Percentiles rank a stretch among this genome's conserved stretches.
These are phyloP conservation scores for Hyperoplus immaculatus DNA, from an alignment of 2,797 vertebrate genomes.

Conservation along the genomic window DNA sequence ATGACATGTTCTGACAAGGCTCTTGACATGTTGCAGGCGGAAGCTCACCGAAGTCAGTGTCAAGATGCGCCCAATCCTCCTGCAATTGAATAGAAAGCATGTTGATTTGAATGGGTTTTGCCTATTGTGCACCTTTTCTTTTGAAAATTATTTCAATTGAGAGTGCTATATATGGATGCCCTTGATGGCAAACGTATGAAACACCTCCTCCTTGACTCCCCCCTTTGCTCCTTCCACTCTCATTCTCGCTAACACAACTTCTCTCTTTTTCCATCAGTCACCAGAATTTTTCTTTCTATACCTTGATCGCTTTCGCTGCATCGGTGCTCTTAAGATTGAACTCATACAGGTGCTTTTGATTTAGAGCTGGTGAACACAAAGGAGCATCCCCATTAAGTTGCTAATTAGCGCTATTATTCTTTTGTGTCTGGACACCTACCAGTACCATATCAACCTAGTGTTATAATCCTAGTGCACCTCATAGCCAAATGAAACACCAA, in stretches of 20 bases:
- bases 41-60: conserved; percentile 6
- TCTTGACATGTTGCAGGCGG: conserved; percentile 32
- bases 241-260: conserved; percentile 6
- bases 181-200: conserved; percentile 7
- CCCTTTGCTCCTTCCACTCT: conserved; percentile 3
- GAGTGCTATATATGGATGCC: conserved; percentile 2
- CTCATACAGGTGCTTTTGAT: conserved; percentile 25
- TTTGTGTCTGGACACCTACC: too few relatives aligned
- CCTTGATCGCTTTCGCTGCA: conserved; percentile 22
- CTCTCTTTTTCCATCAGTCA: conserved; percentile 34
- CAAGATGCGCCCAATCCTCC: too few relatives aligned
- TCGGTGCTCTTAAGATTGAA: conserved; percentile 5
- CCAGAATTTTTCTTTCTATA: background rate
- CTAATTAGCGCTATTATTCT: too few relatives aligned
- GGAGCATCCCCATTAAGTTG: too few relatives aligned
- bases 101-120: background rate
- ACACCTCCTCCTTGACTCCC: background rate
- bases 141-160: background rate
- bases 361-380: background rate
- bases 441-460: too few relatives aligned
- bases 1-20: conserved; percentile 19
- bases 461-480: too few relatives aligned
- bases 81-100: background rate
- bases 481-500: too few relatives aligned
- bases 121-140: background rate